Conservation (phyloP, 2,797 vertebrate species). For the Calcarius lapponicus region DNA sequence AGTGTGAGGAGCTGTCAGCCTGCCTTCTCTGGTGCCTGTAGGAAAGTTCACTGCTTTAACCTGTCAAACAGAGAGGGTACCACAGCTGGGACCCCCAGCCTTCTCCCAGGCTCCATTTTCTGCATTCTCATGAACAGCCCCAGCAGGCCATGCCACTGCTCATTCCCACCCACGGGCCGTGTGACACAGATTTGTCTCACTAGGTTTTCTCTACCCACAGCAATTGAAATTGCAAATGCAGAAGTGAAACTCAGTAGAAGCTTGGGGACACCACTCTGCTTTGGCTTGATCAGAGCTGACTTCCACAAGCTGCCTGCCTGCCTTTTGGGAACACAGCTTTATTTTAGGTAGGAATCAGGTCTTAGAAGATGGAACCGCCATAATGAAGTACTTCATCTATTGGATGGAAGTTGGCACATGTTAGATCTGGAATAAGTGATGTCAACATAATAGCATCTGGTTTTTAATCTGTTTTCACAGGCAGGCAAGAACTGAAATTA, state of each 20-base stretch:
- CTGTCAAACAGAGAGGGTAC: not conserved
- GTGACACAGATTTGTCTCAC: not conserved
- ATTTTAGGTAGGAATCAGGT: not conserved
- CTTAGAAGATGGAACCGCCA: not conserved
- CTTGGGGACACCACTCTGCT: not conserved
- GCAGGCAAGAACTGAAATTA: not conserved
- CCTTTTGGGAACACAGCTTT: not conserved
- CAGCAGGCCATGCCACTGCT: not conserved
- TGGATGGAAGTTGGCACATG: not conserved
- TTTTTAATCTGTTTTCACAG: not conserved
- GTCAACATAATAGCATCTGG: not conserved
- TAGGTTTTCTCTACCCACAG: not conserved
- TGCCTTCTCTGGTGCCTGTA: not conserved
- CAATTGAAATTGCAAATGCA: not conserved
- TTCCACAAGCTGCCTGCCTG: not conserved
- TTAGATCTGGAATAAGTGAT: not conserved
- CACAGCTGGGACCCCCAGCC: not conserved
- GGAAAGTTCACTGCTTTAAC: not conserved
- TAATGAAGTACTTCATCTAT: not conserved
- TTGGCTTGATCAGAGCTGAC: not conserved
- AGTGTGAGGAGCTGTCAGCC: not conserved
- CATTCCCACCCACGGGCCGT: not conserved
- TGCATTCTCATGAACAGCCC: not conserved
- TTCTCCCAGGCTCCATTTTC: not conserved
- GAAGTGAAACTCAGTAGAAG: not conserved